Evolutionary conservation across 2,113 vertebrate genomes (phyloP).

Genomic region (Halichoerus grypus): DNA sequence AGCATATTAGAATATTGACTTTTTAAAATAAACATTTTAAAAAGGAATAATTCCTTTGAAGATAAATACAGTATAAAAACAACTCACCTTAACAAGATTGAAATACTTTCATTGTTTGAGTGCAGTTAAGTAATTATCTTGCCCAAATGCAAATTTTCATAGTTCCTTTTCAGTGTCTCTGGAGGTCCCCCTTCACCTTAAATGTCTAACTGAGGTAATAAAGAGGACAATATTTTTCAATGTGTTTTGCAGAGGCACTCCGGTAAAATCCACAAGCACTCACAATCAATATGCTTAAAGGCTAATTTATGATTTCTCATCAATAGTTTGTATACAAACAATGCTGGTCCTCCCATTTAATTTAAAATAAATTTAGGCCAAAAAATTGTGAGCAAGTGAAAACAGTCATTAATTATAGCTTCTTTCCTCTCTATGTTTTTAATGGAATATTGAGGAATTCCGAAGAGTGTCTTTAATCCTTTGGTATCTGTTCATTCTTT

Average conservation of each 20-base stretch:
- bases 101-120: neutral
- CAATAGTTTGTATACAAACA: neutral
- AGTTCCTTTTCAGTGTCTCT: neutral
- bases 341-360: neutral
- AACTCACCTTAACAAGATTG: neutral
- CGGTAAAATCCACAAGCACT: neutral
- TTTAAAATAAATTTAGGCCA: neutral
- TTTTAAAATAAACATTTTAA: neutral
- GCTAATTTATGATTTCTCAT: neutral
- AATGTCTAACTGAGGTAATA: neutral
- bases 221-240: slow-evolving; percentile 7
- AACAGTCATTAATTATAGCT: neutral
- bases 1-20: neutral
- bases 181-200: neutral
- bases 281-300: neutral
- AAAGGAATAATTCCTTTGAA: neutral
- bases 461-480: neutral
- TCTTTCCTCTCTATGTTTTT: neutral
- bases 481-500: neutral
- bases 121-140: neutral
- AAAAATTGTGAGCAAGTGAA: neutral
- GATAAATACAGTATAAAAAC: neutral
- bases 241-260: neutral
- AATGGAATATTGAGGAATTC: neutral
- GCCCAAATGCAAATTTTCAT: neutral